Evolutionary conservation across 2,113 vertebrate genomes (phyloP).

Genomic region (Herpetotheres cachinnans): DNA sequence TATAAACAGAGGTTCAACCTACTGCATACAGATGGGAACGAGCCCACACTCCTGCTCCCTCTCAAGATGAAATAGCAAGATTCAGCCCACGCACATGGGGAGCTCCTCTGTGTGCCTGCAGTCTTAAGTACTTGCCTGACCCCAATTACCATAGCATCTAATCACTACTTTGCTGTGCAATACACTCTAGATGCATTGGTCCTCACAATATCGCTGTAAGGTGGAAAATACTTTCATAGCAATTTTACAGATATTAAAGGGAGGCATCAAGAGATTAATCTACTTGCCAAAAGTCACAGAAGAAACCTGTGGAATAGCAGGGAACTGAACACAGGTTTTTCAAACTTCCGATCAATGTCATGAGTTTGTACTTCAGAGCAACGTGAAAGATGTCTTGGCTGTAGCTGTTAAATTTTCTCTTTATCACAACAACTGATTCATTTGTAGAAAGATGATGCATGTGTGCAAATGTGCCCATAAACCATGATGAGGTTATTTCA

Average conservation of each 20-base stretch:
- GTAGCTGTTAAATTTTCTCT: not conserved
- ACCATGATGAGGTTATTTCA: not conserved
- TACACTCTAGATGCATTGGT: not conserved
- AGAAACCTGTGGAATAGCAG: not conserved
- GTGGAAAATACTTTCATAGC: not conserved
- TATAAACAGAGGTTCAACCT: not conserved
- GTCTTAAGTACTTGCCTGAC: not conserved
- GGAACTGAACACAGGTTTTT: not conserved
- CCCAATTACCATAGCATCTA: not conserved
- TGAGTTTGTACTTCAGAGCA: not conserved
- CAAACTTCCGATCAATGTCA: not conserved
- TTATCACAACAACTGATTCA: not conserved
- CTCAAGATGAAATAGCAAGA: not conserved
- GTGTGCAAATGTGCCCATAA: not conserved
- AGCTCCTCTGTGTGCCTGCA: not conserved
- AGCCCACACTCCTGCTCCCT: not conserved
- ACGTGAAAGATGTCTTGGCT: not conserved
- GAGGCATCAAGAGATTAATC: not conserved
- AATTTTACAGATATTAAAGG: not conserved
- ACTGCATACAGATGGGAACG: not conserved
- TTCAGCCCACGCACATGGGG: rapidly evolving
- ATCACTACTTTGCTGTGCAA: not conserved
- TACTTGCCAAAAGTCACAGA: not conserved
- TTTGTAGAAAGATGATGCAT: not conserved
- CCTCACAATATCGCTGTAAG: not conserved